phyloP scores from a whole-genome alignment of 2,888 invertebrate species.

The Spodoptera picta region DNA sequence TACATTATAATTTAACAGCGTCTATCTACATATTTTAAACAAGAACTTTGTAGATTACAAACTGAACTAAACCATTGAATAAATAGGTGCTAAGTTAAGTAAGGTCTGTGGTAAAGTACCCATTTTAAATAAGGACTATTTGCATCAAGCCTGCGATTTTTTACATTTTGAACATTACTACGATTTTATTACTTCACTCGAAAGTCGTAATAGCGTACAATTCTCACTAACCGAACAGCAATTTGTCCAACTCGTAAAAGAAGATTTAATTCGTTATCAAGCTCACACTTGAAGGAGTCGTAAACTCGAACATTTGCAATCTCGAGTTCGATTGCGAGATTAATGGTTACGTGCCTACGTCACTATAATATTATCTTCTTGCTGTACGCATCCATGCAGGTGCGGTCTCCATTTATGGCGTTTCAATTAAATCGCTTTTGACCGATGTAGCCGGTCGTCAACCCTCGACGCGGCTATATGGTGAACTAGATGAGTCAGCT shows the following conservation, averaged over 20 bases:
- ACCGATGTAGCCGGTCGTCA: conserved; percentile 68
- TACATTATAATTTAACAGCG: too few relatives aligned
- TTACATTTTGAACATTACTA: too few relatives aligned
- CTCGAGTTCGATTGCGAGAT: conserved; percentile 59
- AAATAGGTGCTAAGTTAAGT: too few relatives aligned
- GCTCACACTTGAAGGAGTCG: conserved; percentile 40
- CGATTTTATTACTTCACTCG: too few relatives aligned
- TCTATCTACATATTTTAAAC: too few relatives aligned
- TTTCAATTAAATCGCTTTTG: conserved; percentile 85
- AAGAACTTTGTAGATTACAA: too few relatives aligned
- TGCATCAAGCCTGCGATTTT: too few relatives aligned
- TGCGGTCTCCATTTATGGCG: conserved; percentile 78
- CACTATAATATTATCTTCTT: conserved; percentile 49
- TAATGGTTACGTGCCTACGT: conserved; percentile 55
- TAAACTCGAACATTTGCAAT: conserved; percentile 53
- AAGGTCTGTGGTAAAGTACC: too few relatives aligned
- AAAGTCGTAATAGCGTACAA: conserved; percentile 3
- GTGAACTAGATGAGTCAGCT: conserved; percentile 49
- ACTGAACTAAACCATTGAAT: too few relatives aligned
- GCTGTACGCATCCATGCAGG: conserved; percentile 67
- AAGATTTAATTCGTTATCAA: conserved; percentile 44
- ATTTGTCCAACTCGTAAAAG: conserved; percentile 40
- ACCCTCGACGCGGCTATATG: conserved; percentile 45
- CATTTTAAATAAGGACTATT: too few relatives aligned
- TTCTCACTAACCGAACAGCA: conserved; percentile 19